Percentiles rank a stretch among this genome's conserved stretches.
These are phyloP conservation scores for Raja brachyura DNA, from an alignment of 2,113 vertebrate species.

Conservation along the genomic window DNA sequence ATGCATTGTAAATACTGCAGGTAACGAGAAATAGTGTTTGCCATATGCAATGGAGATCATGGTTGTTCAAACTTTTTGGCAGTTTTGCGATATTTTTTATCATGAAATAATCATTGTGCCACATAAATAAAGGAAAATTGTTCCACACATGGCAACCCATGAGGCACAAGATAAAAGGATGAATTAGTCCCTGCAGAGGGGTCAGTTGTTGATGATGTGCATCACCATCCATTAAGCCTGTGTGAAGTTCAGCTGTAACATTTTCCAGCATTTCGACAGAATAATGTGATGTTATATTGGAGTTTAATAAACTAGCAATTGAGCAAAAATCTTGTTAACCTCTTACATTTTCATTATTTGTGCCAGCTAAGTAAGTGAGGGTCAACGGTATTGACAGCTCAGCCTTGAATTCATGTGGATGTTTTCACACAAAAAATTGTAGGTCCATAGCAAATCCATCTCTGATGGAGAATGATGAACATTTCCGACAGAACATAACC, in stretches of 20 bases:
- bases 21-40: neutral
- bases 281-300: neutral
- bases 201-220: neutral
- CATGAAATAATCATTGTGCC: neutral
- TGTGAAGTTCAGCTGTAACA: neutral
- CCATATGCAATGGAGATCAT: neutral
- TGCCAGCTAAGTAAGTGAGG: neutral
- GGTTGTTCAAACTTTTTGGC: neutral
- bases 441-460: neutral
- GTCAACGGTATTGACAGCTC: neutral
- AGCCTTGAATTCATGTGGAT: neutral
- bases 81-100: neutral
- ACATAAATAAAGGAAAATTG: neutral
- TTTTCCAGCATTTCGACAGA: neutral
- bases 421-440: neutral
- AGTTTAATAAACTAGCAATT: conserved; percentile 1
- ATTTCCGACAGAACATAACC: neutral
- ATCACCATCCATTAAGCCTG: neutral
- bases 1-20: neutral
- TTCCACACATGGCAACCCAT: neutral
- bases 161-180: neutral
- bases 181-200: neutral
- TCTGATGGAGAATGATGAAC: neutral
- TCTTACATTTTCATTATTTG: neutral
- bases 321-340: neutral